Percentiles rank a stretch among this genome's conserved stretches.
phyloP scores from a whole-genome alignment of 2,888 invertebrate species.

The Nomada fabriciana region DNA sequence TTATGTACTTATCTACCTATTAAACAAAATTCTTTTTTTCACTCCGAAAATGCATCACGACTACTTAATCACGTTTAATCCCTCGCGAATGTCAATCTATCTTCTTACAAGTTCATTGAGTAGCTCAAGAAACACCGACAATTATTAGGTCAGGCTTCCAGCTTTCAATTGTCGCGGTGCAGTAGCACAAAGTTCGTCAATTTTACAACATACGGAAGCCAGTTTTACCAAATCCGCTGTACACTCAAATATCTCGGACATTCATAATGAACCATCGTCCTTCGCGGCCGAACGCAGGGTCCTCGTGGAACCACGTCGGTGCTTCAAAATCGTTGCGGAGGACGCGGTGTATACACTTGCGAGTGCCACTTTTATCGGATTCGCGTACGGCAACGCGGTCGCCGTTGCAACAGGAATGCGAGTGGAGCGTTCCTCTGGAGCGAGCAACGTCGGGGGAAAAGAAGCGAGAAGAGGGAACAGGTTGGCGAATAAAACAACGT shows the following conservation, averaged over 20 bases:
- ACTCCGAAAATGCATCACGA: no score
- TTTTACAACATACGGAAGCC: no score
- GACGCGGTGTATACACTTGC: constrained; percentile 49
- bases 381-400: constrained; percentile 50
- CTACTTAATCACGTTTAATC: no score
- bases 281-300: not conserved
- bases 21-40: no score
- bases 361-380: constrained; percentile 63
- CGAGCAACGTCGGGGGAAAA: constrained; percentile 8
- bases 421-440: constrained; percentile 53
- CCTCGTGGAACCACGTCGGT: constrained; percentile 36
- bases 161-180: no score
- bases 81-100: no score
- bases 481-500: constrained; percentile 63
- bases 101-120: no score
- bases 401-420: constrained; percentile 50
- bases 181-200: no score
- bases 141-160: no score
- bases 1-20: no score
- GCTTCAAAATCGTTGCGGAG: constrained; percentile 47
- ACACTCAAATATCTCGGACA: constrained; percentile 22
- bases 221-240: not conserved
- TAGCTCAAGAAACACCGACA: no score
- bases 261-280: constrained; percentile 42
- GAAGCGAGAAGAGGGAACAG: constrained; percentile 46